These are phyloP conservation scores for Sparidentex hasta DNA, from an alignment of 2,797 vertebrate genomes.

Conservation along the genomic window DNA sequence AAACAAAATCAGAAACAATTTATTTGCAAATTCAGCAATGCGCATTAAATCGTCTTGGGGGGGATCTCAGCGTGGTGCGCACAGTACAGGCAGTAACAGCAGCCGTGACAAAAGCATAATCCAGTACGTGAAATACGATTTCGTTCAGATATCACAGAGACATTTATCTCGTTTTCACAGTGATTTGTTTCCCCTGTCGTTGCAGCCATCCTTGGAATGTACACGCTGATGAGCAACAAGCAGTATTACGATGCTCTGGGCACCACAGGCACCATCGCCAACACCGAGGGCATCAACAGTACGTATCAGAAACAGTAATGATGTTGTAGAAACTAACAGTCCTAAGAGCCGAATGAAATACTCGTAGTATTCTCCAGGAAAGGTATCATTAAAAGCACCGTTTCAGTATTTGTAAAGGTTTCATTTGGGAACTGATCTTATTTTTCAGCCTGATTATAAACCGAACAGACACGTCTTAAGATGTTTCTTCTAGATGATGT, in stretches of 20 bases:
- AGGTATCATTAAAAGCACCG: too few species aligned
- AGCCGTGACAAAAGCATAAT: constrained; percentile 1
- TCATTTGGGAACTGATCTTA: too few species aligned
- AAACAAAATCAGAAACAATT: not conserved
- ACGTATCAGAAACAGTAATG: constrained; percentile 68
- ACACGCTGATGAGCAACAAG: constrained; percentile 99
- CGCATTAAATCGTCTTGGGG: not conserved
- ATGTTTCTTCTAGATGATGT: not conserved
- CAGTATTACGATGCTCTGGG: constrained; percentile 98
- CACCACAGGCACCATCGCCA: constrained; percentile 90
- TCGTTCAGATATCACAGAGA: not conserved
- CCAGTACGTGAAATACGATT: not conserved
- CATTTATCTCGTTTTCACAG: not conserved
- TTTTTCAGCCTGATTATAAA: too few species aligned
- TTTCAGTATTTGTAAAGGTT: too few species aligned
- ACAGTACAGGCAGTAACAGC: not conserved
- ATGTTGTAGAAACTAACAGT: not conserved
- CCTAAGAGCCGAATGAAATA: not conserved
- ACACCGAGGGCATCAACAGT: constrained; percentile 98
- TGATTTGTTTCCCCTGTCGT: constrained; percentile 41
- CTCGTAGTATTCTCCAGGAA: too few species aligned
- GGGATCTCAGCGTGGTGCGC: not conserved
- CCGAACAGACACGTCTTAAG: too few species aligned
- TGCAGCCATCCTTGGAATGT: constrained; percentile 97
- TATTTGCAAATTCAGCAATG: not conserved